These are phyloP conservation scores for Heliconius hermathena DNA, from an alignment of 1,140 invertebrate species.

Conservation along the genomic window DNA sequence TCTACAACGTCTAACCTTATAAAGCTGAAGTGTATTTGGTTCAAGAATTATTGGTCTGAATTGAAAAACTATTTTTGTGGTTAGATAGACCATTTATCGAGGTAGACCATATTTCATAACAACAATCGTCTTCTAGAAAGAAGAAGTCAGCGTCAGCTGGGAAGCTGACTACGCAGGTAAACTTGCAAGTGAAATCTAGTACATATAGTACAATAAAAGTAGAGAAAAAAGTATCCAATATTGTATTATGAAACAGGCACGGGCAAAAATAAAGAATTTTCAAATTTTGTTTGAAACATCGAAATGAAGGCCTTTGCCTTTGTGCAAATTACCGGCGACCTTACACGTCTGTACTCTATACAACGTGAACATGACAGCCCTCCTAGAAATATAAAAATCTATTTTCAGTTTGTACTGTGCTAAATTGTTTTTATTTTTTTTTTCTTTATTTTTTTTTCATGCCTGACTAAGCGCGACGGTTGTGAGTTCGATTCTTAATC, in stretches of 20 bases:
- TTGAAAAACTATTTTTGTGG: too few relatives aligned
- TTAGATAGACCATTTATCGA: too few relatives aligned
- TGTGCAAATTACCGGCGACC: slow-evolving; percentile 9
- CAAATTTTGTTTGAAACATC: neutral
- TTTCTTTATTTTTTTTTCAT: neutral
- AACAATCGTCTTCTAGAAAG: too few relatives aligned
- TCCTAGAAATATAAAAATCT: neutral
- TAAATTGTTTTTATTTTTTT: too few relatives aligned
- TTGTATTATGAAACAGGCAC: neutral
- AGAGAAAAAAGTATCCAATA: neutral
- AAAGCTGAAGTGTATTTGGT: too few relatives aligned
- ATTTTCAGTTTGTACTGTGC: neutral
- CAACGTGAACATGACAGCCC: neutral
- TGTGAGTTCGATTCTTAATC: neutral
- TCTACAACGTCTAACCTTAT: too few relatives aligned
- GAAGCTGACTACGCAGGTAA: too few relatives aligned
- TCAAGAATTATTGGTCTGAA: too few relatives aligned
- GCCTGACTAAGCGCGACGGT: neutral
- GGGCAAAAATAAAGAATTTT: neutral
- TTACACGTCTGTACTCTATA: neutral
- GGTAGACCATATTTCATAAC: too few relatives aligned
- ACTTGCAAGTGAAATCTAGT: too few relatives aligned
- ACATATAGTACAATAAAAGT: too few relatives aligned
- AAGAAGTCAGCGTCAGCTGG: too few relatives aligned
- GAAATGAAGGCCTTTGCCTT: slow-evolving; percentile 3